Evolutionary conservation across 2,888 invertebrate species (phyloP).

Genomic region (Sphaeridia pumilis): DNA sequence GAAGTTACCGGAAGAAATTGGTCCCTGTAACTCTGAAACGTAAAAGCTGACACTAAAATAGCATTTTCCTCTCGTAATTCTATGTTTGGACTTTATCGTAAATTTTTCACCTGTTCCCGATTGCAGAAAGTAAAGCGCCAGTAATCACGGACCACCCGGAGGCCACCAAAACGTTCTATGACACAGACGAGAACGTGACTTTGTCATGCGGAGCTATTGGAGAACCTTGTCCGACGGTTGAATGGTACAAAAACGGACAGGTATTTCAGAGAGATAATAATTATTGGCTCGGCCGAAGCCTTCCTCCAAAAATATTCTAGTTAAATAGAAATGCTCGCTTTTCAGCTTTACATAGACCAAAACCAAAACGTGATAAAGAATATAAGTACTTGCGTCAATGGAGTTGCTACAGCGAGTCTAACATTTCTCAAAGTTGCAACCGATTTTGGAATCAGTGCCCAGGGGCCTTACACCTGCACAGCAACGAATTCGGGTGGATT

Average conservation of each 20-base stretch:
- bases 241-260: not conserved
- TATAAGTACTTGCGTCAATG: not conserved
- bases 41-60: not conserved
- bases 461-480: not conserved
- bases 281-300: not conserved
- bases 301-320: not conserved
- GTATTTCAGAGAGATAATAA: not conserved
- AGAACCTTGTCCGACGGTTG: not conserved
- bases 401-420: not conserved
- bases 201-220: not conserved
- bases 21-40: too few relatives aligned
- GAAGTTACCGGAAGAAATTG: too few relatives aligned
- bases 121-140: not conserved
- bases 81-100: not conserved
- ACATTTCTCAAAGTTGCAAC: not conserved
- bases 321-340: not conserved
- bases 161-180: not conserved
- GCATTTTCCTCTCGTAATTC: not conserved
- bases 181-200: not conserved
- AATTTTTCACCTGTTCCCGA: not conserved
- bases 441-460: not conserved
- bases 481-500: not conserved
- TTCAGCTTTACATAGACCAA: not conserved
- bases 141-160: not conserved
- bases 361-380: not conserved